Evolutionary conservation across 2,888 invertebrate genomes (phyloP).

Genomic region (Seira musarum): DNA sequence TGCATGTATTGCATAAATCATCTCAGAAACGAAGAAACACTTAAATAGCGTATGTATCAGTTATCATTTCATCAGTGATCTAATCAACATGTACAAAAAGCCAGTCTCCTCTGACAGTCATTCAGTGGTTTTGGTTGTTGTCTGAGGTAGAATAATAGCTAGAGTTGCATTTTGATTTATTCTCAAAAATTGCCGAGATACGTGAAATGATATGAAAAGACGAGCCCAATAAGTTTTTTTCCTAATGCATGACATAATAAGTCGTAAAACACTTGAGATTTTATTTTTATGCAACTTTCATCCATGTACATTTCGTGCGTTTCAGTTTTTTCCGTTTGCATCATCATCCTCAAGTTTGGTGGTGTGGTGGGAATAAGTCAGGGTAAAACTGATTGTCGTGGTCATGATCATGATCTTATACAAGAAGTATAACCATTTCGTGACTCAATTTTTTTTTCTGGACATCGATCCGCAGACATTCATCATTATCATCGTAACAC

Average conservation of each 20-base stretch:
- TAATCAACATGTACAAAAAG: slow-evolving; percentile 28
- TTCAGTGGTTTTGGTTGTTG: slow-evolving; percentile 30
- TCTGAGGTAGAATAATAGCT: neutral
- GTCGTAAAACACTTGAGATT: neutral
- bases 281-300: neutral
- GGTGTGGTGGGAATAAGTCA: neutral
- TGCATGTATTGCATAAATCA: slow-evolving; percentile 3
- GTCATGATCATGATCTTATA: slow-evolving; percentile 38
- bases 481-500: slow-evolving; percentile 23
- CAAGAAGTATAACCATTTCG: slow-evolving; percentile 19
- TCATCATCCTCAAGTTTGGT: no score
- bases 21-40: neutral
- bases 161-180: slow-evolving; percentile 39
- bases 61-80: slow-evolving; percentile 29
- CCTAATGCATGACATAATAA: neutral
- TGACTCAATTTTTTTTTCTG: slow-evolving; percentile 43
- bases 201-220: slow-evolving; percentile 14
- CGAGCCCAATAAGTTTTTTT: slow-evolving; percentile 11
- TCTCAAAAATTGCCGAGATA: slow-evolving; percentile 32
- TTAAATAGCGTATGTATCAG: no score
- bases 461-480: slow-evolving; percentile 20
- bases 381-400: slow-evolving; percentile 42
- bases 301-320: neutral
- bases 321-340: neutral
- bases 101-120: slow-evolving; percentile 48